Evolutionary conservation across 2,888 invertebrate species (phyloP).

Genomic region (Agrotis clavis): DNA sequence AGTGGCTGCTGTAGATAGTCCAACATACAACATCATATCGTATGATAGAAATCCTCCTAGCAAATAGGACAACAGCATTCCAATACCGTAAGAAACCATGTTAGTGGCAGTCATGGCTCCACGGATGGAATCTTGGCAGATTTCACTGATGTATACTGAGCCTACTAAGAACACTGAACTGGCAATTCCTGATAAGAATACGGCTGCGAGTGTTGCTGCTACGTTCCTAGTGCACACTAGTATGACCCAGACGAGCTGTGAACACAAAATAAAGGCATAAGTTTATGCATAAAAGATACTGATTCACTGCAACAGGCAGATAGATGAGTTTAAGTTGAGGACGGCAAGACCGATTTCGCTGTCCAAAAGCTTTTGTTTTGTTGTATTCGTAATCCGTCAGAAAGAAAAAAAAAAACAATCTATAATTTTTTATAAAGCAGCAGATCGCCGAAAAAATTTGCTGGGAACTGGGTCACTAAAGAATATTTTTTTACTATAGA

Average conservation of each 20-base stretch:
- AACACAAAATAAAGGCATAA: neutral
- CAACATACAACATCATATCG: slow-evolving; percentile 52
- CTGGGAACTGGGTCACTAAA: too few relatives aligned
- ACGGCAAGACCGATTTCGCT: too few relatives aligned
- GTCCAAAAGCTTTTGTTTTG: too few relatives aligned
- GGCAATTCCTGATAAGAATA: slow-evolving; percentile 59
- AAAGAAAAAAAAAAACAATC: too few relatives aligned
- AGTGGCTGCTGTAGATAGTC: slow-evolving; percentile 29
- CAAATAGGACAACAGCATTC: slow-evolving; percentile 56
- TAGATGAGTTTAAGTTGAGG: too few relatives aligned
- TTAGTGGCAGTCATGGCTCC: slow-evolving; percentile 59
- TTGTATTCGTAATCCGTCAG: too few relatives aligned
- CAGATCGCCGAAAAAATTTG: too few relatives aligned
- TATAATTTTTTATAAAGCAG: too few relatives aligned
- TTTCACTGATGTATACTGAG: slow-evolving; percentile 62
- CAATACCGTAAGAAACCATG: slow-evolving; percentile 59
- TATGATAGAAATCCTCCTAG: slow-evolving; percentile 56
- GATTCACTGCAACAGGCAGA: too few relatives aligned
- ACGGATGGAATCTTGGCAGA: slow-evolving; percentile 65
- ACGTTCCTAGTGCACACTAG: slow-evolving; percentile 49
- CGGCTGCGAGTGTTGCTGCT: slow-evolving; percentile 47
- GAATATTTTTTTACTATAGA: too few relatives aligned
- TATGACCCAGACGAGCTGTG: slow-evolving; percentile 55
- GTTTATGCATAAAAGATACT: neutral
- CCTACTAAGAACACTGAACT: slow-evolving; percentile 52